Conservation (phyloP, 2,888 invertebrate genomes). For the Ormyrus pomaceus region DNA sequence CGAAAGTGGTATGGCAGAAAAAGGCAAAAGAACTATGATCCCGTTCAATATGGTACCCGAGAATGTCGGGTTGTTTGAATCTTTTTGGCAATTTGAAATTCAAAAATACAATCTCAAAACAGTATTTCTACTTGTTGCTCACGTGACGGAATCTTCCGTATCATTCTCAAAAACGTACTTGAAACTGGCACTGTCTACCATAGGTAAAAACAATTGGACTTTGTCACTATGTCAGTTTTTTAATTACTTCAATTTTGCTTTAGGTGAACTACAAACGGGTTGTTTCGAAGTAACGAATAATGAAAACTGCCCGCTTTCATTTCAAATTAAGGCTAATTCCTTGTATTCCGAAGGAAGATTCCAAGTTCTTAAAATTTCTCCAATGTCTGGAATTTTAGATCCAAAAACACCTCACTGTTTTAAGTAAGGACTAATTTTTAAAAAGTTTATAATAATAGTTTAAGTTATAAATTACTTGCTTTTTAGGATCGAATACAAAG, state of each 20-base stretch:
- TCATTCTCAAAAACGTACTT: constrained; percentile 11
- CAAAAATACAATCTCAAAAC: constrained; percentile 78
- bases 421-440: too few species aligned
- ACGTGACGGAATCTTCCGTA: constrained; percentile 38
- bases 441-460: too few species aligned
- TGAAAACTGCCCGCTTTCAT: constrained; percentile 77
- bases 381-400: constrained; percentile 77
- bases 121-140: constrained; percentile 80
- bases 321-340: constrained; percentile 78
- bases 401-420: too few species aligned
- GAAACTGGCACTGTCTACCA: constrained; percentile 16
- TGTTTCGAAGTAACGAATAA: constrained; percentile 77
- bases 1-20: constrained; percentile 79
- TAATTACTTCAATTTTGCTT: neutral
- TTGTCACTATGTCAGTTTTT: neutral
- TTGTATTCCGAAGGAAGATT: constrained; percentile 78
- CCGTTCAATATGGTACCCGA: constrained; percentile 82
- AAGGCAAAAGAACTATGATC: constrained; percentile 79
- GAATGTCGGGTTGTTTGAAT: constrained; percentile 81
- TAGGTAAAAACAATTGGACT: constrained; percentile 25
- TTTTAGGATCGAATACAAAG: constrained; percentile 78
- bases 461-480: neutral
- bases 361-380: constrained; percentile 77
- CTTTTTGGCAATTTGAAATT: constrained; percentile 82
- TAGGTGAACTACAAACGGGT: constrained; percentile 74